phyloP scores from a whole-genome alignment of 1,140 invertebrate species.

The Octopus sinensis region DNA sequence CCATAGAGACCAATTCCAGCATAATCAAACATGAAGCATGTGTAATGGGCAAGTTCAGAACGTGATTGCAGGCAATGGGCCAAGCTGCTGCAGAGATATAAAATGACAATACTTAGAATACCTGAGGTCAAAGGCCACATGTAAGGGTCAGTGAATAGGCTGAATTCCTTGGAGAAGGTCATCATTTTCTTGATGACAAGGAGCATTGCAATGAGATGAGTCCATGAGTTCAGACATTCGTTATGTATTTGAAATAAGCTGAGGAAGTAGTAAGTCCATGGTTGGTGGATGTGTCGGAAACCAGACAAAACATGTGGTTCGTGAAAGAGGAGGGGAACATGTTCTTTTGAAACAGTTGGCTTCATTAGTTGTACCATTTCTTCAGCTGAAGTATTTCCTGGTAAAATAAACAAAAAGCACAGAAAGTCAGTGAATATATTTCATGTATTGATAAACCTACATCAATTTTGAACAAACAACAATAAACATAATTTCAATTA shows the following conservation, averaged over 20 bases:
- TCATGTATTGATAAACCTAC: neutral
- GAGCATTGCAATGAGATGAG: conserved; percentile 50
- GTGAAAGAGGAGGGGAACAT: conserved; percentile 50
- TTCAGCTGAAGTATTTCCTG: neutral
- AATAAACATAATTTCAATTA: neutral
- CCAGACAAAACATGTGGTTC: conserved; percentile 54
- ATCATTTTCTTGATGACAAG: conserved; percentile 32
- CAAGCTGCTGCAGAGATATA: conserved; percentile 48
- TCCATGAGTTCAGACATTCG: conserved; percentile 57
- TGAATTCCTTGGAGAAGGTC: conserved; percentile 39
- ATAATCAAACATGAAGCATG: conserved; percentile 55
- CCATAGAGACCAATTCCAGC: conserved; percentile 54
- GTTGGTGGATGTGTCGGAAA: conserved; percentile 51
- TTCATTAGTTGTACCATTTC: conserved; percentile 4
- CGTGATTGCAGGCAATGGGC: conserved; percentile 52
- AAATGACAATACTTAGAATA: conserved; percentile 43
- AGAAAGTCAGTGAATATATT: neutral
- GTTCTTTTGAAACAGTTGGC: conserved; percentile 37
- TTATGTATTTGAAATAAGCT: conserved; percentile 57
- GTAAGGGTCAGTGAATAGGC: conserved; percentile 48
- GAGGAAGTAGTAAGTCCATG: conserved; percentile 51
- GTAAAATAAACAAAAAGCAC: neutral
- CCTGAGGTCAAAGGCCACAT: conserved; percentile 51
- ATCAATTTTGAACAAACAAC: neutral
- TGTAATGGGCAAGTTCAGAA: conserved; percentile 52